Evolutionary conservation across 2,113 vertebrate genomes (phyloP).

Genomic region (Paramormyrops kingsleyae): DNA sequence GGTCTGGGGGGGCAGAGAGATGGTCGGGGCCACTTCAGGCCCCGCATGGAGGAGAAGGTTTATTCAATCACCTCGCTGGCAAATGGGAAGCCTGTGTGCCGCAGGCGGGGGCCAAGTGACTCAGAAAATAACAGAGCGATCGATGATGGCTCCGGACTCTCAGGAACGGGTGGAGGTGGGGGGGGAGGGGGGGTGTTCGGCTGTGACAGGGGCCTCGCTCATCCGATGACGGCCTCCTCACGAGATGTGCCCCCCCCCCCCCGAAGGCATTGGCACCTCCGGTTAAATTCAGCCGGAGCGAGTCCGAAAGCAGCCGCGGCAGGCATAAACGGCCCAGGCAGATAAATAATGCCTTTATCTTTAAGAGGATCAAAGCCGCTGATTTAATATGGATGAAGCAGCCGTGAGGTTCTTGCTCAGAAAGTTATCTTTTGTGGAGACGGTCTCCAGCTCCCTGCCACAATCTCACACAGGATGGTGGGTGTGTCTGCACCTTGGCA

Average conservation of each 20-base stretch:
- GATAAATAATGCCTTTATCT: constrained; percentile 35
- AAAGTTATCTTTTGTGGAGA: not conserved
- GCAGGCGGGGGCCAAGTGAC: constrained; percentile 38
- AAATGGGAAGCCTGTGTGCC: constrained; percentile 18
- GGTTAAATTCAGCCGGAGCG: constrained; percentile 27
- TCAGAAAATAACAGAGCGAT: constrained; percentile 42
- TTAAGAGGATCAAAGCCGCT: constrained; percentile 26
- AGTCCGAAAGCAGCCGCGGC: constrained; percentile 1
- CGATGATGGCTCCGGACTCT: constrained; percentile 44
- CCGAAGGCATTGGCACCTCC: constrained; percentile 37
- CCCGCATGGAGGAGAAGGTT: constrained; percentile 23
- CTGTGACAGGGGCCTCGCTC: constrained; percentile 39
- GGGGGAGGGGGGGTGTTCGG: constrained; percentile 21
- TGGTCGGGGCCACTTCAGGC: not conserved
- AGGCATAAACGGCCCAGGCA: constrained; percentile 25
- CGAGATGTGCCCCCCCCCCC: not conserved
- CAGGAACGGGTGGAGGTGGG: constrained; percentile 49
- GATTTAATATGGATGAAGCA: constrained; percentile 21
- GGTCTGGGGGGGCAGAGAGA: not conserved
- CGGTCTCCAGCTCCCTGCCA: not conserved
- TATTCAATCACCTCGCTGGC: constrained; percentile 29
- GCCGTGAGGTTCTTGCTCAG: not conserved
- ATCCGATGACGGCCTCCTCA: not conserved
- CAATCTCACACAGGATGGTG: not conserved
- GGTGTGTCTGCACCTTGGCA: not conserved